phyloP scores from a whole-genome alignment of 2,797 vertebrate species.

The Enteromius thamalakanensis region DNA sequence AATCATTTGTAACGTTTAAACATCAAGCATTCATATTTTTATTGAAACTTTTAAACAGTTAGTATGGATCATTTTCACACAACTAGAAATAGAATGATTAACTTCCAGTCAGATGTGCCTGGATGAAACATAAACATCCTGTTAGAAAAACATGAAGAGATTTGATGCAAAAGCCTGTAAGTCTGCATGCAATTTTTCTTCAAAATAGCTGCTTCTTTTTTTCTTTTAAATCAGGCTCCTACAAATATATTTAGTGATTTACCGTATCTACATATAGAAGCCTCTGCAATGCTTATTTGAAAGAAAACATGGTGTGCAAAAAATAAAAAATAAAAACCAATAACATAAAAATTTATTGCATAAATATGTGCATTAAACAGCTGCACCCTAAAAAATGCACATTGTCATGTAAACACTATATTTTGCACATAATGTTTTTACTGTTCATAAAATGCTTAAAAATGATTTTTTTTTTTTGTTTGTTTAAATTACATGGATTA shows the following conservation, averaged over 20 bases:
- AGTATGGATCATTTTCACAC: background rate
- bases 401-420: constrained; percentile 73
- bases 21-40: background rate
- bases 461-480: background rate
- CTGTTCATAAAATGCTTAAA: constrained; percentile 88
- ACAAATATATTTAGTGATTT: background rate
- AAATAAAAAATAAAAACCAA: too few species aligned
- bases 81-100: background rate
- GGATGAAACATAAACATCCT: background rate
- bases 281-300: too few species aligned
- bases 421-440: constrained; percentile 78
- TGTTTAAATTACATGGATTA: background rate
- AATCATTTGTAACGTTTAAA: background rate
- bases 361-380: constrained; percentile 63
- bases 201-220: too few species aligned
- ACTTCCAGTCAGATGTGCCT: background rate
- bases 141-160: too few species aligned
- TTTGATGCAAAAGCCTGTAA: too few species aligned
- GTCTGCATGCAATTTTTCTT: too few species aligned
- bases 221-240: too few species aligned
- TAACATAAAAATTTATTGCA: constrained; percentile 46
- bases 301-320: background rate
- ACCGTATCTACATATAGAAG: background rate
- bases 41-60: background rate
- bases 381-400: constrained; percentile 60